Evolutionary conservation across 2,113 vertebrate genomes (phyloP).

Genomic region (Larimichthys polyactis): DNA sequence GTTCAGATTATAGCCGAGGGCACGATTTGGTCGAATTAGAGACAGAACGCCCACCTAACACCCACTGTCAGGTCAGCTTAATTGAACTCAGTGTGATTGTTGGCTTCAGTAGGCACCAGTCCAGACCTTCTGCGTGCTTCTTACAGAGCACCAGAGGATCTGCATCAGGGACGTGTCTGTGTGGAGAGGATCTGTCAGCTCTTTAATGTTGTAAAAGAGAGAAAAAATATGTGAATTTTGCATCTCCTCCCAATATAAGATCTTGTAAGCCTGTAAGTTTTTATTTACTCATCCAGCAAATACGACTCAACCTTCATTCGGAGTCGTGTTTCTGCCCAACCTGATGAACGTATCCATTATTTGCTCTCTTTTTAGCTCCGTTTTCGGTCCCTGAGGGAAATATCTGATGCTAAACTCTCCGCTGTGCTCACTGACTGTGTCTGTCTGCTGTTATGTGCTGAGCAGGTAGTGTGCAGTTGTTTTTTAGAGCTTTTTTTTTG

Average conservation of each 20-base stretch:
- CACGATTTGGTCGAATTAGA: constrained; percentile 11
- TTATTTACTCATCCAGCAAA: background rate
- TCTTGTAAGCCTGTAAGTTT: background rate
- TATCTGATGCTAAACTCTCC: background rate
- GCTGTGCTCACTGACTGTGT: background rate
- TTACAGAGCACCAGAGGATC: background rate
- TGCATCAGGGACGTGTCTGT: background rate
- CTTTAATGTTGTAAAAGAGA: background rate
- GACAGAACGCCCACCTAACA: background rate
- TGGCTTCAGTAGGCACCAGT: constrained; percentile 5
- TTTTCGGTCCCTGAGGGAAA: constrained; percentile 1
- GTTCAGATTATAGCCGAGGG: constrained; percentile 7
- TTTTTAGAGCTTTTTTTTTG: background rate
- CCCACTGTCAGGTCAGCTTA: constrained; percentile 28
- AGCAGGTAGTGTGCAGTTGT: background rate
- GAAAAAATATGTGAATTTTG: too few species aligned
- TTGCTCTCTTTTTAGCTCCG: background rate
- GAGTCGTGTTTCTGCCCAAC: background rate
- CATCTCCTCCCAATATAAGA: background rate
- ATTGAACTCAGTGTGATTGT: constrained; percentile 24
- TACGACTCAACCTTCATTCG: background rate
- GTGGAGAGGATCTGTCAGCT: background rate
- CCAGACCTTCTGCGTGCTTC: background rate
- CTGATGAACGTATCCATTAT: background rate
- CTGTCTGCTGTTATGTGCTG: background rate